Evolutionary conservation across 1,140 invertebrate species (phyloP).

Genomic region (Chrysoperla carnea): DNA sequence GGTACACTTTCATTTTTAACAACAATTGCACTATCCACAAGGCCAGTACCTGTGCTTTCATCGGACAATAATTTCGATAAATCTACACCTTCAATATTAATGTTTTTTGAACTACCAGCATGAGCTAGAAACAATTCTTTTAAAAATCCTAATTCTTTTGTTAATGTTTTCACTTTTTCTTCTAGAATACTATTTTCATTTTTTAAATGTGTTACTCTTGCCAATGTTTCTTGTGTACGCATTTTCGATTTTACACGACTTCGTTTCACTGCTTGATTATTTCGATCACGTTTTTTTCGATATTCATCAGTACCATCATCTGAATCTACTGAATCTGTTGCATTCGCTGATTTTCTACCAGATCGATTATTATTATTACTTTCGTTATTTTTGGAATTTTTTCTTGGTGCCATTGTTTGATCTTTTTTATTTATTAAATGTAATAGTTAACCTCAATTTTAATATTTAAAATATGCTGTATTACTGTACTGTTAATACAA

Average conservation of each 20-base stretch:
- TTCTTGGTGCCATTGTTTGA: no score
- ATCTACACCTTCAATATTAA: constrained; percentile 18
- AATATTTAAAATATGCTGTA: no score
- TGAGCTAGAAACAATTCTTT: constrained; percentile 75
- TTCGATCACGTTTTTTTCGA: constrained; percentile 56
- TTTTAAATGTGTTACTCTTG: constrained; percentile 56
- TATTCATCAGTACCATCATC: constrained; percentile 66
- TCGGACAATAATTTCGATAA: constrained; percentile 33
- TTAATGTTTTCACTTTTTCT: constrained; percentile 70
- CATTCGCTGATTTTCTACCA: no score
- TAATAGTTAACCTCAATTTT: no score
- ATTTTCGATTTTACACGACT: constrained; percentile 74
- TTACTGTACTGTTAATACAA: no score
- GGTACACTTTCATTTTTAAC: no score
- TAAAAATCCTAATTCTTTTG: constrained; percentile 68
- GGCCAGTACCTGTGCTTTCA: constrained; percentile 7
- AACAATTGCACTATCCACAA: background rate
- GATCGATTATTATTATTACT: no score
- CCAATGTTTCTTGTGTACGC: constrained; percentile 61
- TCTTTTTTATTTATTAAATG: no score
- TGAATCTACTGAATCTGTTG: constrained; percentile 16
- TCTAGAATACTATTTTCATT: constrained; percentile 70
- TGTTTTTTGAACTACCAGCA: constrained; percentile 35
- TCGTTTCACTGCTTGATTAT: constrained; percentile 81
- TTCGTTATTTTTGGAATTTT: no score